phyloP scores from a whole-genome alignment of 35 echinoderm and acorn worm species.

The Apostichopus californicus region DNA sequence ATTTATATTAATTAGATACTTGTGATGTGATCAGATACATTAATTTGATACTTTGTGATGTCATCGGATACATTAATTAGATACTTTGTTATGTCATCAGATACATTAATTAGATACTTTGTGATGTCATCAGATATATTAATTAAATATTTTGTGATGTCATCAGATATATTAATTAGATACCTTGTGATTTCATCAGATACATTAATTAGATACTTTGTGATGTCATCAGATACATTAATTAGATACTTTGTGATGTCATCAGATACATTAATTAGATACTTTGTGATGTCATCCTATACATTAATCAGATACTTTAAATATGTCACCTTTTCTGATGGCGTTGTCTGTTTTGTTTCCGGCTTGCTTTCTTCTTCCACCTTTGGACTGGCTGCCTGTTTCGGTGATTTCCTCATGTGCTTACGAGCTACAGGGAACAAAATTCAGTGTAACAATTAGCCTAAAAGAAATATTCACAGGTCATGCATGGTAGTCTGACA shows the following conservation, averaged over 20 bases:
- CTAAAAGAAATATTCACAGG: neutral
- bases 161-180: neutral
- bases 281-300: too few relatives aligned
- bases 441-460: neutral
- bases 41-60: neutral
- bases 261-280: too few relatives aligned
- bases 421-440: conserved; percentile 9
- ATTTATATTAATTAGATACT: neutral
- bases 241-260: too few relatives aligned
- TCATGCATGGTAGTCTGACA: too few relatives aligned
- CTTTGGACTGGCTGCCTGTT: neutral
- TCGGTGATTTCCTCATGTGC: conserved; percentile 30
- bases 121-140: neutral
- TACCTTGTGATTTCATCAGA: too few relatives aligned
- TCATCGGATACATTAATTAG: neutral
- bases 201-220: too few relatives aligned
- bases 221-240: neutral
- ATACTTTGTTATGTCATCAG: too few relatives aligned
- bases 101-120: neutral
- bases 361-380: neutral
- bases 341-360: neutral
- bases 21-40: neutral
- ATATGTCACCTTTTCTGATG: conserved; percentile 18
- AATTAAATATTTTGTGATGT: neutral
- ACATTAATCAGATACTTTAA: neutral